A percentile compares a stretch with the other conserved stretches of the same genome.
Conservation (phyloP, 2,888 invertebrate species). For the Sinopyrophorus schimmeli region DNA sequence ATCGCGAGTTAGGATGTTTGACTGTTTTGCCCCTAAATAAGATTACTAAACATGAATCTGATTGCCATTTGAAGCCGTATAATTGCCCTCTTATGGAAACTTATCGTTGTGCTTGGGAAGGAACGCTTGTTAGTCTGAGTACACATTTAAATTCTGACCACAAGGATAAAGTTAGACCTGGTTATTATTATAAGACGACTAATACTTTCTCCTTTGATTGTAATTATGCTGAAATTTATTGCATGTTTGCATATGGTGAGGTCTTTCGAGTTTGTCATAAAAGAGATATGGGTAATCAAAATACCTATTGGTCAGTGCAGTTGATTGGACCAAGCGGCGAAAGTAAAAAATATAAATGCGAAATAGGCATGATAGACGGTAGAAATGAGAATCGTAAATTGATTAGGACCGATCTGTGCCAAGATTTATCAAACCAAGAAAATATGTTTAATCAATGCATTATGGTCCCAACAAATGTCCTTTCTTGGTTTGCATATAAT, state of each 20-base stretch:
- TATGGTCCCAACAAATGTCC: constrained; percentile 43
- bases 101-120: constrained; percentile 32
- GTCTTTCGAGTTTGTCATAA: constrained; percentile 44
- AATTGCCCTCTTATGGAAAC: constrained; percentile 43
- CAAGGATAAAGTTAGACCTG: constrained; percentile 23
- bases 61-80: constrained; percentile 43
- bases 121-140: constrained; percentile 25
- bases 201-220: constrained; percentile 29
- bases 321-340: constrained; percentile 39
- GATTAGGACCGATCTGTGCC: constrained; percentile 44
- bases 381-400: constrained; percentile 43
- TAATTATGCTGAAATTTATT: constrained; percentile 37
- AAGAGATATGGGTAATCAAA: constrained; percentile 32
- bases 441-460: constrained; percentile 45
- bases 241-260: constrained; percentile 40
- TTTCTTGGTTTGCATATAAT: constrained; percentile 42
- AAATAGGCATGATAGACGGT: constrained; percentile 44
- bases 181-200: constrained; percentile 25
- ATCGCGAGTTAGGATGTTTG: constrained; percentile 45
- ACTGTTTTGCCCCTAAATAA: constrained; percentile 37
- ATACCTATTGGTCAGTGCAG: constrained; percentile 47
- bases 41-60: constrained; percentile 42
- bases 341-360: constrained; percentile 42
- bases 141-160: constrained; percentile 30
- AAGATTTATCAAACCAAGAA: constrained; percentile 42